Evolutionary conservation across 2,797 vertebrate genomes (phyloP), one percentile per base, ranked within the genome.

Genomic region (Tachyglossus aculeatus): DNA sequence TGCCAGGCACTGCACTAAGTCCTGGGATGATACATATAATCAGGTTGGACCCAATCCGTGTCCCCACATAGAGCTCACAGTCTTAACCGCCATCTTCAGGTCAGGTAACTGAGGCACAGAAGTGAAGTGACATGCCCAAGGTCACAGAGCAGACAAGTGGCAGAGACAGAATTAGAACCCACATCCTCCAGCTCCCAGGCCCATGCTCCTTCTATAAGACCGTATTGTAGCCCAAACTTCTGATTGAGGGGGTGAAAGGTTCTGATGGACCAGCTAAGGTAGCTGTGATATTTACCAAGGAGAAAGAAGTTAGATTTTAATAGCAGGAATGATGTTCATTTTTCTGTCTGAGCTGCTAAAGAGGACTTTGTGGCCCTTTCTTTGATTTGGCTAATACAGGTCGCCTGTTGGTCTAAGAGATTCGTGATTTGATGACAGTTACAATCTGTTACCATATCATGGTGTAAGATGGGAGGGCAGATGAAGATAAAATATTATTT

Each of bases 401-500:
- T 62, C 71, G 45, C 81, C 59, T 60, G n/a, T 39, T 47, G 68
- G 43, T 36, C 63, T 59, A 19, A 38, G 39, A 18, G 32, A 52
- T 41, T 15, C 63, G 45, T 61, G 63, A 58, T 24, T 44, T 68
- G 43, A 51, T 58, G 45, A 54, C 45, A 48, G 54, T 70, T 74
- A 45, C 44, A 52, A 27, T 78, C 38, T 64, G 56, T 69, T 81
- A 55, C 37, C 33, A 40, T 69, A 44, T 64, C 50, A 14, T 37
- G 44, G 36, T 79, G 39, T 56, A 63, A 37, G 32, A 45, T 63
- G 43, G 44, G 51, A 45, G 43, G 68, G 52, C 67, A 71, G 52
- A 80, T 65, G 64, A 81, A 70, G 72, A 82, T 69, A 65, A 85
- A 85, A 76, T 78, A 71, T 58, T 69, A 41, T 63, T 81, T 81